A percentile compares a stretch with the other conserved stretches of the same genome.
Evolutionary conservation across 2,113 vertebrate genomes (phyloP).

Genomic region (Microcebus murinus): DNA sequence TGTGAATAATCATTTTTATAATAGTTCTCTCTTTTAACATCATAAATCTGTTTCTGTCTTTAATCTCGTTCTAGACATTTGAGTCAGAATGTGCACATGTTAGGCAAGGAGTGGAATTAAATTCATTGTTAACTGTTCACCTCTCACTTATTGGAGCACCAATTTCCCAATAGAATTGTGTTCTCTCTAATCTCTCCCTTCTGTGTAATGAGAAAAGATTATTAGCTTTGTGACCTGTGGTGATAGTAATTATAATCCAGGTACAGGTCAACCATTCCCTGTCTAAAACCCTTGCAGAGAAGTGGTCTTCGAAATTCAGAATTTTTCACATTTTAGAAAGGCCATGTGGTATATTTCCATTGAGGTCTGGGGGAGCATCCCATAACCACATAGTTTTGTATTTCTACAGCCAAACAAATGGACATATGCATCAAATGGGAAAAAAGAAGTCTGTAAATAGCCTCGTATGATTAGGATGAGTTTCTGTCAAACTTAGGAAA

Average conservation of each 20-base stretch:
- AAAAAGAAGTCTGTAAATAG: not conserved
- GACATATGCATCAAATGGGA: not conserved
- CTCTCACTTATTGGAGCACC: not conserved
- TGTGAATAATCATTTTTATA: not conserved
- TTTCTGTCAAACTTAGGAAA: not conserved
- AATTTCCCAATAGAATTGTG: not conserved
- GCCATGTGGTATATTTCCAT: not conserved
- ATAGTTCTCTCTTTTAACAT: not conserved
- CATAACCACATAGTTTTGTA: not conserved
- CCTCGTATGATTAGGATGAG: not conserved
- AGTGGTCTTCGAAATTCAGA: not conserved
- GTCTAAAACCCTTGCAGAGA: not conserved
- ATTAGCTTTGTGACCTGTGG: not conserved
- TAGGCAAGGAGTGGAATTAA: not conserved
- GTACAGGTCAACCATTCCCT: not conserved
- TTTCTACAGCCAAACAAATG: not conserved
- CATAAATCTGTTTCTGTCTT: conserved; percentile 2
- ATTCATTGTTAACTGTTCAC: not conserved
- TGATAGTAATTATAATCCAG: not conserved
- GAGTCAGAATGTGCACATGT: not conserved
- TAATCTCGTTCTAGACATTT: not conserved
- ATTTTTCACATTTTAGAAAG: not conserved
- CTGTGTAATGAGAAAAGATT: not conserved
- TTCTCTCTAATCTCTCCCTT: not conserved
- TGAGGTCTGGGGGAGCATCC: not conserved